Conservation (phyloP, 30 jellyfish, hydroid and myxozoan genomes). For the Catostylus mosaicus region DNA sequence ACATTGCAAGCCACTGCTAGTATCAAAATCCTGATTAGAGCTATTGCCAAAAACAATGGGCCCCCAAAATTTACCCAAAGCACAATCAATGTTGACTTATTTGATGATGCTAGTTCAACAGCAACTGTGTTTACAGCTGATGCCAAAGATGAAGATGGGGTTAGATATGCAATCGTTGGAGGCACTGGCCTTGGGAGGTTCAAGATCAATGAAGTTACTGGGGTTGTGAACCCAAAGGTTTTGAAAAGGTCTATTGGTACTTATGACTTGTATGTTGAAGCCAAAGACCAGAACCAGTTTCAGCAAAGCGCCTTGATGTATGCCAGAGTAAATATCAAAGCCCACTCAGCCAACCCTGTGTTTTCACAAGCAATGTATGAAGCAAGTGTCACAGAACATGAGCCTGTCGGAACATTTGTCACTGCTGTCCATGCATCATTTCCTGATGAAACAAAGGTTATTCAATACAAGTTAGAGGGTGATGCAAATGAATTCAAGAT, state of each 20-base stretch:
- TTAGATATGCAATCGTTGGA: constrained; percentile 61
- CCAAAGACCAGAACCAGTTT: constrained; percentile 76
- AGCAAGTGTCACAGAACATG: constrained; percentile 75
- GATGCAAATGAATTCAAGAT: constrained; percentile 67
- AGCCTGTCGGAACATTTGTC: constrained; percentile 69
- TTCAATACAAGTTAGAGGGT: constrained; percentile 49
- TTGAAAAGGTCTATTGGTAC: constrained; percentile 49
- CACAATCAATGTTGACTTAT: constrained; percentile 63
- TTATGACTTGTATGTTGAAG: constrained; percentile 85
- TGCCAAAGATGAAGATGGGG: constrained; percentile 55
- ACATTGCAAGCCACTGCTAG: constrained; percentile 46
- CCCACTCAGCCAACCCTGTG: constrained; percentile 55
- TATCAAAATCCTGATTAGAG: constrained; percentile 51
- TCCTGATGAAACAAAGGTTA: constrained; percentile 65
- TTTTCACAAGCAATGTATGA: constrained; percentile 81
- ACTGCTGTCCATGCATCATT: constrained; percentile 85
- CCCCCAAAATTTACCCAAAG: constrained; percentile 79
- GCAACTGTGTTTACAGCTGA: constrained; percentile 63
- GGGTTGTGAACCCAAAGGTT: constrained; percentile 80
- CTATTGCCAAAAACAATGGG: constrained; percentile 50
- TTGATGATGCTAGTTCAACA: constrained; percentile 51
- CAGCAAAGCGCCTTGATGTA: constrained; percentile 74
- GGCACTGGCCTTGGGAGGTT: constrained; percentile 98
- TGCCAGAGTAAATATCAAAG: constrained; percentile 67
- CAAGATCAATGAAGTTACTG: constrained; percentile 69